phyloP scores from a whole-genome alignment of 2,888 invertebrate genomes.

The Osmoderma eremita region DNA sequence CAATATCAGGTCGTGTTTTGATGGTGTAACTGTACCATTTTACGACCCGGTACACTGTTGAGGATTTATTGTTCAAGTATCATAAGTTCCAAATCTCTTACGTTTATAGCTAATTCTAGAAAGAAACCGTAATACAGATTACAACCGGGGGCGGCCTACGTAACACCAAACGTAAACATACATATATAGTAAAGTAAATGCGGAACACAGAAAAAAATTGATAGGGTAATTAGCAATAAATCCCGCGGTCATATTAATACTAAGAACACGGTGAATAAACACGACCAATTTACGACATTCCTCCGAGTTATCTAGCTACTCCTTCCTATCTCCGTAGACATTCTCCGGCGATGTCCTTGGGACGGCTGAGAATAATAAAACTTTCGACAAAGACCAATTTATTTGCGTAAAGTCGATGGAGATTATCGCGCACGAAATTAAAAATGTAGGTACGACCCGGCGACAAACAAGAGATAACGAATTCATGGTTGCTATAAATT shows the following conservation, averaged over 20 bases:
- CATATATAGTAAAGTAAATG: too few relatives aligned
- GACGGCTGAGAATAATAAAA: constrained; percentile 12
- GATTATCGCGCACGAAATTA: constrained; percentile 33
- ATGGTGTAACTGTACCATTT: too few relatives aligned
- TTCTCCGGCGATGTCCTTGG: constrained; percentile 12
- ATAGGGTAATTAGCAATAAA: too few relatives aligned
- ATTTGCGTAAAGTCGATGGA: constrained; percentile 26
- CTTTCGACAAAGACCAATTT: constrained; percentile 34
- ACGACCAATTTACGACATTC: constrained; percentile 16
- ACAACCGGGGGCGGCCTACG: too few relatives aligned
- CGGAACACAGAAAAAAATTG: too few relatives aligned
- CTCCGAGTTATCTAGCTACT: constrained; percentile 13
- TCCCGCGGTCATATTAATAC: background rate
- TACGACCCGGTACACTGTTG: too few relatives aligned
- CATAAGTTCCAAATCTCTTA: too few relatives aligned
- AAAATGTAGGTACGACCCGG: constrained; percentile 39
- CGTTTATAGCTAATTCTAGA: too few relatives aligned
- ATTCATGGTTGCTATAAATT: constrained; percentile 39
- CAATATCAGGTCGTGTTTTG: too few relatives aligned
- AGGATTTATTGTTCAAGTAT: too few relatives aligned
- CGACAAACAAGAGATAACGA: constrained; percentile 44
- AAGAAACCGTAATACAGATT: too few relatives aligned
- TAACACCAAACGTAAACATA: too few relatives aligned
- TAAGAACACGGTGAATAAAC: constrained; percentile 3
- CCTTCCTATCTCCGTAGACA: background rate